Evolutionary conservation across 2,888 invertebrate species (phyloP), one percentile per base, ranked within the genome.

Genomic region (Drosophila gaucha): DNA sequence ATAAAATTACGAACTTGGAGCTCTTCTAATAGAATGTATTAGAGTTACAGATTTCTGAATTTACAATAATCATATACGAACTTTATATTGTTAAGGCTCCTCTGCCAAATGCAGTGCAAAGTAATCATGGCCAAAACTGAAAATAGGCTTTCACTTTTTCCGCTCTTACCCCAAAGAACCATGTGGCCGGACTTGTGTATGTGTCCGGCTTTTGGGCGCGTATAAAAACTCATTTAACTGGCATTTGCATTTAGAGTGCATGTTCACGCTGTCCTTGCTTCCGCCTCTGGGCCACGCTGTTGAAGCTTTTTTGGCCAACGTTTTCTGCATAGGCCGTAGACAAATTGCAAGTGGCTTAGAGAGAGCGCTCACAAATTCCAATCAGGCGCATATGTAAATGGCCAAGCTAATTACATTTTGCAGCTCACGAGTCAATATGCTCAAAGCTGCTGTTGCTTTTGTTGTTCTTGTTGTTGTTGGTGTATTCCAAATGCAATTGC

Each of bases 231-330:
- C 85, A 83, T 85, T 85, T 83, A 78, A 83, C 72, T 87, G 83
- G 76, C 76, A 87, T 85, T 85, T 85, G 80, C 85, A 78, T 87
- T 85, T 83, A 80, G 87, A 85, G 79, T 86, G 82, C 86, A 84
- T 74, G 80, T 74, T 64, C 50, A 63, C 39, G 60, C 52, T 20
- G n/a, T 6, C 12, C 46, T 20, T 20, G 38, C 46, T 36, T 20
- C 20, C 43, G 44, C 63, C 46, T 49, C 20, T 44, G 31, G 36
- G 52, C 39, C 63, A 46, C 49, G 44, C 28, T 41, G 46, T 68
- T 47, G 26, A n/a, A 35, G 20, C 44, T 31, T 22, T 43, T 68
- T 49, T 31, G 20, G 35, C 24, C 26, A 39, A 16, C 30, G 18
- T 28, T 33, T 50, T 39, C 35, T 52, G 65, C 59, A 39, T 65